phyloP scores from a whole-genome alignment of 2,888 invertebrate genomes.

The Trissolcus brochymenae region DNA sequence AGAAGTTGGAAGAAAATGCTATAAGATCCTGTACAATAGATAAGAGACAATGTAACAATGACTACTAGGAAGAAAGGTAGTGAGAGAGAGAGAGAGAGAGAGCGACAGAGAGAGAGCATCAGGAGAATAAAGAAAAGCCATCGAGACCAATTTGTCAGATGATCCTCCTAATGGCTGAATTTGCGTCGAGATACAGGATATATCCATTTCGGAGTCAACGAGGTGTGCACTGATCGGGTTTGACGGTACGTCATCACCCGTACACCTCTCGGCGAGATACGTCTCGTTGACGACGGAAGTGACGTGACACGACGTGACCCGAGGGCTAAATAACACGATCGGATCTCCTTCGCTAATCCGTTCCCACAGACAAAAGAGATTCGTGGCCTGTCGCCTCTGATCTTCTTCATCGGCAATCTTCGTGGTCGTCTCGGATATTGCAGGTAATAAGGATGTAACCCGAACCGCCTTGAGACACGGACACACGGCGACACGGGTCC shows the following conservation, averaged over 20 bases:
- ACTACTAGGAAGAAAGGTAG: neutral
- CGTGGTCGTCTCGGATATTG: constrained; percentile 66
- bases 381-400: constrained; percentile 72
- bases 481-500: constrained; percentile 60
- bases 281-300: constrained; percentile 67
- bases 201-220: constrained; percentile 64
- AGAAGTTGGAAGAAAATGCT: neutral
- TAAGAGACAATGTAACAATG: neutral
- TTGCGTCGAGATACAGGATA: constrained; percentile 41
- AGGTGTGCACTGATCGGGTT: constrained; percentile 67
- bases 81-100: neutral
- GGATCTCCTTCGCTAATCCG: constrained; percentile 65
- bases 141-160: constrained; percentile 45
- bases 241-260: constrained; percentile 71
- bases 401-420: constrained; percentile 67
- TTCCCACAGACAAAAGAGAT: constrained; percentile 74
- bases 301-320: constrained; percentile 63
- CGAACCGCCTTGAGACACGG: constrained; percentile 67
- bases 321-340: constrained; percentile 66
- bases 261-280: constrained; percentile 62
- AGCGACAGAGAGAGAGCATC: neutral
- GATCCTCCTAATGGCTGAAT: constrained; percentile 45
- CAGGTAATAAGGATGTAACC: constrained; percentile 75
- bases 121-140: constrained; percentile 11
- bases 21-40: neutral